Conservation (phyloP, 2,888 invertebrate species). For the Hermaeophaga mercurialis region DNA sequence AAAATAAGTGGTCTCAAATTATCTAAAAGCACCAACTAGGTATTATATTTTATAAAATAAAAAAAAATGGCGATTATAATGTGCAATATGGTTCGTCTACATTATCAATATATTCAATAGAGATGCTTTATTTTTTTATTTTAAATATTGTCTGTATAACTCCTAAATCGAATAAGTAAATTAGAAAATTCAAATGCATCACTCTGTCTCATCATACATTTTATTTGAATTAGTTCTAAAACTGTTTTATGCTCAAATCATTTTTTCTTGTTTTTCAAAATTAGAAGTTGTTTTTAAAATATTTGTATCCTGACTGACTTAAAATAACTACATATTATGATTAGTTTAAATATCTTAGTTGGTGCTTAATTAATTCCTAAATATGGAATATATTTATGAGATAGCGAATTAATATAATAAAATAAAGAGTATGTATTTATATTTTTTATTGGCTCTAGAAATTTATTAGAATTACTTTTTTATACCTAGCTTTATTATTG, state of each 20-base stretch:
- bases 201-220: too few relatives aligned
- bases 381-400: not conserved
- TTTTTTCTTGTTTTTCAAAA: not conserved
- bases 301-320: not conserved
- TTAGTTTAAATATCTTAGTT: not conserved
- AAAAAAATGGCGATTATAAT: too few relatives aligned
- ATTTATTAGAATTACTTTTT: slow-evolving; percentile 11
- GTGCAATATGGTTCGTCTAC: too few relatives aligned
- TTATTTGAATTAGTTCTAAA: too few relatives aligned
- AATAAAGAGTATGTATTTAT: not conserved
- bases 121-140: too few relatives aligned
- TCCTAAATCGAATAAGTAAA: too few relatives aligned
- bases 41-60: too few relatives aligned
- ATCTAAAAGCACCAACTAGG: not conserved
- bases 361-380: slow-evolving; percentile 6
- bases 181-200: too few relatives aligned
- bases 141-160: too few relatives aligned
- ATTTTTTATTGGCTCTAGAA: slow-evolving; percentile 15
- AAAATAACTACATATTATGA: not conserved
- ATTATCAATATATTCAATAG: too few relatives aligned
- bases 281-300: too few relatives aligned
- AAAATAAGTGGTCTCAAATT: not conserved
- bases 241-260: not conserved
- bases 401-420: not conserved
- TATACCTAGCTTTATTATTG: slow-evolving; percentile 12